These are phyloP conservation scores for Morphnarchus princeps DNA, from an alignment of 2,113 vertebrate genomes.

Conservation along the genomic window DNA sequence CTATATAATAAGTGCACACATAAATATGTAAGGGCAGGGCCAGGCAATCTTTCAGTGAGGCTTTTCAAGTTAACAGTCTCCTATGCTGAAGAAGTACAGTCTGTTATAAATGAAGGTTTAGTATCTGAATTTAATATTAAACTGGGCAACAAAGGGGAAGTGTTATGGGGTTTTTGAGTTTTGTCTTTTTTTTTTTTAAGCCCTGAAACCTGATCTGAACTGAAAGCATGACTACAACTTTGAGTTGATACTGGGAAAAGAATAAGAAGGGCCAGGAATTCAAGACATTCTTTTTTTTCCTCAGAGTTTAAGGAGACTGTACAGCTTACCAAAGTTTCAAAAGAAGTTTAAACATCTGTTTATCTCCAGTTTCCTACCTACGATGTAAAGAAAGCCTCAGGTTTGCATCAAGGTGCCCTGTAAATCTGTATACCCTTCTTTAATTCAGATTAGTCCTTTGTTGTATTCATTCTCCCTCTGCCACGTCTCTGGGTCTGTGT, in stretches of 20 bases:
- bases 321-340: neutral
- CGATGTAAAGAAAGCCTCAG: neutral
- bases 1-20: neutral
- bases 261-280: neutral
- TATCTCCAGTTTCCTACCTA: neutral
- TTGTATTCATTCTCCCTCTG: neutral
- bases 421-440: neutral
- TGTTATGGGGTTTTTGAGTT: neutral
- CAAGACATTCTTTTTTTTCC: neutral
- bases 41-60: neutral
- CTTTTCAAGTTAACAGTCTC: neutral
- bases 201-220: neutral
- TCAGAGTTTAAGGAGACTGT: neutral
- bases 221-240: neutral
- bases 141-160: neutral
- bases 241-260: neutral
- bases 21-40: slow-evolving; percentile 10
- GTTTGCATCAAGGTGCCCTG: neutral
- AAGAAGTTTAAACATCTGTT: neutral
- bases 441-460: neutral
- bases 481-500: neutral
- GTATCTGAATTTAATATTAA: neutral
- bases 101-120: neutral
- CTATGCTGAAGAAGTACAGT: neutral
- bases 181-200: neutral